Base-by-base conservation (phyloP, 2,888 invertebrate genomes). In the Heliconius ismenius region DNA sequence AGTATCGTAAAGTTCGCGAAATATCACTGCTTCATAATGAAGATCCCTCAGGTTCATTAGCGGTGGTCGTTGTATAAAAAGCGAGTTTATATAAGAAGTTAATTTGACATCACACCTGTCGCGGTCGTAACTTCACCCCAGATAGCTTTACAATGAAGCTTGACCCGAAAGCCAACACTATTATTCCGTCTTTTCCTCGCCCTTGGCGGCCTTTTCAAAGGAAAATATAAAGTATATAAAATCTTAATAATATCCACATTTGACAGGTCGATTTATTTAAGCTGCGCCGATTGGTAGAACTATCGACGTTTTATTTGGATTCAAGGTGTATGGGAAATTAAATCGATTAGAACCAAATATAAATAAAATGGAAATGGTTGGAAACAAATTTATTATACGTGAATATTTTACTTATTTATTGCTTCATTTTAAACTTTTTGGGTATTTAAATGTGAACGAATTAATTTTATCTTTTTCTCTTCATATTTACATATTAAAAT, bases 91-190 rank as follows among this genome's bases (percentile, higher is more conserved):
- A 92, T 90, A 91, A 92, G 90, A 92, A 91, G 92, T 93, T 93
- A 92, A 94, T 93, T 93, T 91, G 87, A 86, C 90, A 91, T 92
- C 92, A 90, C 93, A 94, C 93, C 93, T 93, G 93, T 92, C 92
- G 86, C 88, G 90, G 86, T 92, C 93, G 91, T 93, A 93, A 93
- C 91, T 93, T 90, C 84, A 87, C 90, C 92, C 85, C 87, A 86
- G 87, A 87, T 91, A 84, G 89, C 87, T 90, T 88, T 88, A 93
- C 92, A 92, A 93, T 92, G 91, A 90, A 91, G 89, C 87, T 86
- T 88, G 89, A 87, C 88, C 88, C 86, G 88, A 85, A 76, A 60
- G 86, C 83, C 84, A 85, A 84, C 86, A 86, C 88, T 89, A 91
- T 91, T 91, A 91, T 90, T 88, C 87, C 86, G 86, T 87, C 86